Conservation (phyloP, 2,888 invertebrate genomes). For the Rhingia campestris region DNA sequence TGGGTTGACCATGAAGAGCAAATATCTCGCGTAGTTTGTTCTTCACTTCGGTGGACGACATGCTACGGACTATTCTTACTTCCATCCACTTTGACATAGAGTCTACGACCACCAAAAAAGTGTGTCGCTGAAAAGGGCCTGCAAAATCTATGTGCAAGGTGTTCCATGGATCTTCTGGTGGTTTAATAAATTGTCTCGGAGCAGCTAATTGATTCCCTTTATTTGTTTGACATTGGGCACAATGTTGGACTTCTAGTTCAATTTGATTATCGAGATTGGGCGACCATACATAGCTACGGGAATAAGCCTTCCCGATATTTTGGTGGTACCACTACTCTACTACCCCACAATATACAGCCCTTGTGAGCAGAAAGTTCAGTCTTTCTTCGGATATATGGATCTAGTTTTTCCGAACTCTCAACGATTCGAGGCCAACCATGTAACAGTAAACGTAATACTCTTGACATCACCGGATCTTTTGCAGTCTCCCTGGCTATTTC, state of each 20-base stretch:
- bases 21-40: slow-evolving; percentile 17
- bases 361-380: slow-evolving; percentile 14
- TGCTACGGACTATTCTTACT: slow-evolving; percentile 26
- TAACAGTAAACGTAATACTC: slow-evolving; percentile 10
- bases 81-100: slow-evolving; percentile 42
- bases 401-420: background rate
- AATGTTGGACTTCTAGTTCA: slow-evolving; percentile 74
- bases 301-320: slow-evolving; percentile 74
- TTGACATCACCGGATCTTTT: slow-evolving; percentile 33
- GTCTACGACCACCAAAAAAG: slow-evolving; percentile 26
- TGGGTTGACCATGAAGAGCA: slow-evolving; percentile 2
- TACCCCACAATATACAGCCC: no score
- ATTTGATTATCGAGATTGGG: slow-evolving; percentile 77
- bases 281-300: slow-evolving; percentile 77
- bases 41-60: slow-evolving; percentile 29
- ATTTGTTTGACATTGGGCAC: no score
- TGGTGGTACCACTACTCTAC: slow-evolving; percentile 23
- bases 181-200: no score
- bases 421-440: slow-evolving; percentile 19
- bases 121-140: slow-evolving; percentile 27
- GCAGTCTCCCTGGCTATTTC: slow-evolving; percentile 12
- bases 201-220: no score
- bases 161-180: slow-evolving; percentile 25
- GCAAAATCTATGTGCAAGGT: slow-evolving; percentile 22
- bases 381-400: background rate